These are phyloP conservation scores for Pachycephus smyrnensis DNA, from an alignment of 2,888 invertebrate genomes.

Conservation along the genomic window DNA sequence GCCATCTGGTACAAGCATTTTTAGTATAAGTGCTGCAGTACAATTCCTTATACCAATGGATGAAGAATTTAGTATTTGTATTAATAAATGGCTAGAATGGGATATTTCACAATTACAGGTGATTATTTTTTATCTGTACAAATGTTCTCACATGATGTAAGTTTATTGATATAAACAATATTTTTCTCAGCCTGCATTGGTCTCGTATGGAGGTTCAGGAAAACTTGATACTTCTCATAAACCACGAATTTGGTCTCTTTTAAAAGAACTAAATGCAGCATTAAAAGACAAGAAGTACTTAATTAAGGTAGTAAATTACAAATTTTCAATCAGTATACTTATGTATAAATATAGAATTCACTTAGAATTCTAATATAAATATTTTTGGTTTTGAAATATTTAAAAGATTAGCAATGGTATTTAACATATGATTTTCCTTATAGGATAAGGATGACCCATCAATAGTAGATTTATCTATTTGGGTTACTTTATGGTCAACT, in stretches of 20 bases:
- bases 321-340: constrained; percentile 21
- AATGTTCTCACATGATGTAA: not conserved
- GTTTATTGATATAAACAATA: not conserved
- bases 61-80: constrained; percentile 49
- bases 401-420: not conserved
- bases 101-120: constrained; percentile 66
- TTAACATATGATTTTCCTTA: constrained; percentile 43
- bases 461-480: constrained; percentile 79
- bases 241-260: constrained; percentile 69
- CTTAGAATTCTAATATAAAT: not conserved
- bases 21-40: constrained; percentile 79
- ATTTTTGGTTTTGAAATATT: not conserved
- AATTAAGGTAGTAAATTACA: constrained; percentile 68
- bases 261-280: constrained; percentile 71
- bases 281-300: constrained; percentile 72
- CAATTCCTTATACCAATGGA: constrained; percentile 74
- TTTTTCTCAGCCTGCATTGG: constrained; percentile 70
- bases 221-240: constrained; percentile 71
- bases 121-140: constrained; percentile 8
- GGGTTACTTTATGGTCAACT: constrained; percentile 79
- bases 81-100: constrained; percentile 67
- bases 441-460: constrained; percentile 71
- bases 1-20: constrained; percentile 73
- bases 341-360: constrained; percentile 11
- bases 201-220: constrained; percentile 68